A percentile compares a stretch with the other conserved stretches of the same genome.
These are phyloP conservation scores for Calliopum simillimum DNA, from an alignment of 2,888 invertebrate species.

Conservation along the genomic window DNA sequence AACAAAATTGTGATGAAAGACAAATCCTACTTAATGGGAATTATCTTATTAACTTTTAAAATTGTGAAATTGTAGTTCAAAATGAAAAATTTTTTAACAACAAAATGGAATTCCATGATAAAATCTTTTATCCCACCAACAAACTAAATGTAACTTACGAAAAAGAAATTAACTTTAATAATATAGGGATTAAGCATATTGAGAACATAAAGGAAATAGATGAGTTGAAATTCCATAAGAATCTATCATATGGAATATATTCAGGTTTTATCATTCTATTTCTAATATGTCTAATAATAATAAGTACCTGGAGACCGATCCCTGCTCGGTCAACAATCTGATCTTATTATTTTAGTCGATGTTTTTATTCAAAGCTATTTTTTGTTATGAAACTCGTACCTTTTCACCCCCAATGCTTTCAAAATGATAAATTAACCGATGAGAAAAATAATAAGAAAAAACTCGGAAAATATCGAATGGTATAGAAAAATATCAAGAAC, in stretches of 20 bases:
- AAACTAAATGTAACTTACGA: slow-evolving; percentile 1
- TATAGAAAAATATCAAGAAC: too few species aligned
- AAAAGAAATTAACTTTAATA: slow-evolving; percentile 8
- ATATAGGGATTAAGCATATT: slow-evolving; percentile 5
- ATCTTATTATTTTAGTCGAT: too few species aligned
- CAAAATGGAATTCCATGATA: slow-evolving; percentile 26
- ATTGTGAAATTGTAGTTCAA: slow-evolving; percentile 31
- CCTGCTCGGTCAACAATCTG: too few species aligned
- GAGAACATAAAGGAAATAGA: slow-evolving; percentile 12
- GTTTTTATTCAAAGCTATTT: too few species aligned
- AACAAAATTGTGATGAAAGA: slow-evolving; percentile 31
- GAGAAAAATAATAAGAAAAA: too few species aligned
- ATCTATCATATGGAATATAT: slow-evolving; percentile 14
- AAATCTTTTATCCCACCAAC: slow-evolving; percentile 18
- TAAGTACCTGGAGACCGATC: too few species aligned
- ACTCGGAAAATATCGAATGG: too few species aligned
- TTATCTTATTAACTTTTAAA: slow-evolving; percentile 28
- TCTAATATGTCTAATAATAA: too few species aligned
- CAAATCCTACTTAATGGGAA: slow-evolving; percentile 28
- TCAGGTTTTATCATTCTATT: neutral
- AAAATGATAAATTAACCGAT: too few species aligned
- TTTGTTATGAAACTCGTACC: too few species aligned
- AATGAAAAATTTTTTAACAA: slow-evolving; percentile 25
- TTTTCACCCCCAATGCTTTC: too few species aligned
- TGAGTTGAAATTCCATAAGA: slow-evolving; percentile 5